Evolutionary conservation across 2,888 invertebrate genomes (phyloP).

Genomic region (Eupithecia centaureata): DNA sequence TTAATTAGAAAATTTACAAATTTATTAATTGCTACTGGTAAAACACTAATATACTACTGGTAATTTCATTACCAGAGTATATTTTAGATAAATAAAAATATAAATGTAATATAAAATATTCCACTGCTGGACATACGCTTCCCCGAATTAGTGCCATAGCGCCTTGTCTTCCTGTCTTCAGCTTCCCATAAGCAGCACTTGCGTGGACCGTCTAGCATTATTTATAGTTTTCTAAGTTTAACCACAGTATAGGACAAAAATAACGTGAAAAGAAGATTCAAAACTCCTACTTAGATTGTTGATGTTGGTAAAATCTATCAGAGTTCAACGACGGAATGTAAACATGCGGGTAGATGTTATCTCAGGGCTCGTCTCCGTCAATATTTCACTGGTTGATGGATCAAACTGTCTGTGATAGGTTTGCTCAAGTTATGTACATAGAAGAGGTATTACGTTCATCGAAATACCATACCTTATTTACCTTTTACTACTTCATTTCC

Average conservation of each 20-base stretch:
- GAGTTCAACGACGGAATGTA: slow-evolving; percentile 18
- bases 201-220: too few species aligned
- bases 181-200: too few species aligned
- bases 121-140: too few species aligned
- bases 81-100: too few species aligned
- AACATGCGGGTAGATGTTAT: slow-evolving; percentile 24
- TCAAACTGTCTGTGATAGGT: slow-evolving; percentile 16
- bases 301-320: slow-evolving; percentile 5
- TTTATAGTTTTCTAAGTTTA: too few species aligned
- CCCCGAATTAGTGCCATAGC: too few species aligned
- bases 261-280: neutral
- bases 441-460: neutral
- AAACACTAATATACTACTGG: too few species aligned
- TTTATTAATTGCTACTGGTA: too few species aligned
- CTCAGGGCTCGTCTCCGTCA: slow-evolving; percentile 24
- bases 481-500: neutral
- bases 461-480: neutral
- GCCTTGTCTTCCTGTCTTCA: too few species aligned
- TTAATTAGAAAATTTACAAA: too few species aligned
- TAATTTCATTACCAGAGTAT: too few species aligned
- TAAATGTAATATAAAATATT: too few species aligned
- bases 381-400: slow-evolving; percentile 17
- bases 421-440: slow-evolving; percentile 8
- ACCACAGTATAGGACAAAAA: neutral
- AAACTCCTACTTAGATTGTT: neutral